A percentile compares a stretch with the other conserved stretches of the same genome.
Conservation (phyloP, 2,888 invertebrate species). For the Aphidius colemani region DNA sequence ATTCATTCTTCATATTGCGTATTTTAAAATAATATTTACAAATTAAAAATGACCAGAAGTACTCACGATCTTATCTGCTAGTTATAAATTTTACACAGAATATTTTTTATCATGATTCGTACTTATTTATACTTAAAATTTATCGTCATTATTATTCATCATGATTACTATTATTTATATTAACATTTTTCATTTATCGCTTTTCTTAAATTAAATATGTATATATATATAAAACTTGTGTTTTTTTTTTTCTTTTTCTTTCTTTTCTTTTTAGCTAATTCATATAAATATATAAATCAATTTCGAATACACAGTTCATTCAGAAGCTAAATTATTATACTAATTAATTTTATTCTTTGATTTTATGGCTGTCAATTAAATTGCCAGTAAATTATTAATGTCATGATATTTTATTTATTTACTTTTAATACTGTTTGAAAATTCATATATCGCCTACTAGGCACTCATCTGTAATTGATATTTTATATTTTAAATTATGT, state of each 20-base stretch:
- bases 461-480: slow-evolving; percentile 14
- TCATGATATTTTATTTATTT: neutral
- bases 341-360: slow-evolving; percentile 17
- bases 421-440: neutral
- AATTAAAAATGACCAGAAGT: slow-evolving; percentile 53
- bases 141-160: slow-evolving; percentile 51
- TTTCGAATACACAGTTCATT: slow-evolving; percentile 33
- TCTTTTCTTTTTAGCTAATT: slow-evolving; percentile 38
- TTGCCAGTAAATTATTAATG: neutral
- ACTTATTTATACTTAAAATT: slow-evolving; percentile 42
- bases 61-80: slow-evolving; percentile 53
- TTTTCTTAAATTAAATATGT: slow-evolving; percentile 42
- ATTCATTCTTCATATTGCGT: neutral
- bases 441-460: slow-evolving; percentile 10
- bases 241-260: slow-evolving; percentile 26
- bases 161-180: slow-evolving; percentile 44
- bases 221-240: slow-evolving; percentile 41
- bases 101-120: slow-evolving; percentile 34
- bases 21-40: slow-evolving; percentile 38
- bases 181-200: slow-evolving; percentile 42
- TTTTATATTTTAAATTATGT: neutral
- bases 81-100: slow-evolving; percentile 42
- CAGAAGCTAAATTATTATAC: slow-evolving; percentile 25
- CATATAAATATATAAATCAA: slow-evolving; percentile 54
- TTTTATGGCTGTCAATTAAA: neutral